These are phyloP conservation scores for Lottia gigantea DNA, from an alignment of 2,888 invertebrate genomes.

Conservation along the genomic window DNA sequence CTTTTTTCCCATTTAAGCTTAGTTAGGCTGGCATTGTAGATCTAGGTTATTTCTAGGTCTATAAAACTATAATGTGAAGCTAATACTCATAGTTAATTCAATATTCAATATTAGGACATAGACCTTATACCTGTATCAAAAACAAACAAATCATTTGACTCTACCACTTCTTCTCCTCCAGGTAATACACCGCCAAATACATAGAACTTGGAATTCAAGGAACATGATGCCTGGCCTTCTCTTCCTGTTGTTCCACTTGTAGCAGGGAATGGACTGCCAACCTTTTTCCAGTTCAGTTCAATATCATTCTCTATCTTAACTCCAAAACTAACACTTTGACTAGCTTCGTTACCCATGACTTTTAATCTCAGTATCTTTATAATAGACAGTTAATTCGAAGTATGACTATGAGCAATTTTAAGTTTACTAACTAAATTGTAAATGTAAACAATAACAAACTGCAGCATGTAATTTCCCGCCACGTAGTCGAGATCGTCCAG, in stretches of 20 bases:
- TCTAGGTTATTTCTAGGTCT: no score
- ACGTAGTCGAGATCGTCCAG: neutral
- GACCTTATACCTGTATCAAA: slow-evolving; percentile 52
- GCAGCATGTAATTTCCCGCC: neutral
- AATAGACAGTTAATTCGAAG: no score
- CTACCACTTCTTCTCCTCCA: slow-evolving; percentile 42
- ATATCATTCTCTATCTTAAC: slow-evolving; percentile 35
- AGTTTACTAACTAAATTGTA: no score
- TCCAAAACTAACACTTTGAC: slow-evolving; percentile 23
- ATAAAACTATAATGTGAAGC: no score
- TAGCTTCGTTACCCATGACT: slow-evolving; percentile 35
- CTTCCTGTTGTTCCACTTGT: slow-evolving; percentile 46
- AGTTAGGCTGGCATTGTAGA: no score
- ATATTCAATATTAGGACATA: no score
- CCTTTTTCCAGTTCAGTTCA: slow-evolving; percentile 39
- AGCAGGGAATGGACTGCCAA: slow-evolving; percentile 34
- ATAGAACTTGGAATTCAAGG: slow-evolving; percentile 48
- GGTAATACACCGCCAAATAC: slow-evolving; percentile 64
- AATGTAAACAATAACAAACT: neutral
- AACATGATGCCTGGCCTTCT: slow-evolving; percentile 61
- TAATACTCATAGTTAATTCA: no score
- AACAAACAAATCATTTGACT: slow-evolving; percentile 58
- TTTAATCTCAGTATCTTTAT: neutral
- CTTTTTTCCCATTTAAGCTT: no score
- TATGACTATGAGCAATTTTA: no score